Conservation (phyloP, 1,140 invertebrate species). For the Ruditapes philippinarum region DNA sequence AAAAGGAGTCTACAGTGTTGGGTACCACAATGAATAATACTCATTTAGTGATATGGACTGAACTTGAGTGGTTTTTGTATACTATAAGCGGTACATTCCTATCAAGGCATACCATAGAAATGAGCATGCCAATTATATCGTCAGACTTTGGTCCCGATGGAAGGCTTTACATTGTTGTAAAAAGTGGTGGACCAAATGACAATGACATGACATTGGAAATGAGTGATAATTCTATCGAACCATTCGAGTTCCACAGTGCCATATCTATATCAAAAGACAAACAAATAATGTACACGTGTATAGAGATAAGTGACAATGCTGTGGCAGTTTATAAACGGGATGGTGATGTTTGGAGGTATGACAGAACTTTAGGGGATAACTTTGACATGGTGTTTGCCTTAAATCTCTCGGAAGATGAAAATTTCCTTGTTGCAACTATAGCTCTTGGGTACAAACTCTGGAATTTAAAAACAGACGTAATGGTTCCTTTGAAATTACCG, state of each 20-base stretch:
- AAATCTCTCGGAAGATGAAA: slow-evolving; percentile 93
- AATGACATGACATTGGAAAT: slow-evolving; percentile 84
- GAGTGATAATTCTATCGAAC: slow-evolving; percentile 87
- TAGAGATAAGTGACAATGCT: slow-evolving; percentile 86
- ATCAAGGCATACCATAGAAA: slow-evolving; percentile 73
- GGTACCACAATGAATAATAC: slow-evolving; percentile 82
- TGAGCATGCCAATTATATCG: slow-evolving; percentile 80
- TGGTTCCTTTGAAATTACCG: slow-evolving; percentile 91
- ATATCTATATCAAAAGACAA: slow-evolving; percentile 87
- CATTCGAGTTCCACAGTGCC: slow-evolving; percentile 93
- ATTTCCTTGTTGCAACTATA: slow-evolving; percentile 93
- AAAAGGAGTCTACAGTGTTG: slow-evolving; percentile 74
- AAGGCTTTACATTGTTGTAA: slow-evolving; percentile 79
- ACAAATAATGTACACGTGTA: slow-evolving; percentile 84
- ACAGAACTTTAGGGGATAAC: slow-evolving; percentile 86
- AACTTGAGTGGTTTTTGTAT: slow-evolving; percentile 82
- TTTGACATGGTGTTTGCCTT: slow-evolving; percentile 91
- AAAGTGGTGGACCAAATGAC: slow-evolving; percentile 80
- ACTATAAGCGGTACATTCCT: slow-evolving; percentile 79
- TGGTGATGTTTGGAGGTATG: slow-evolving; percentile 85
- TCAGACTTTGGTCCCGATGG: slow-evolving; percentile 77
- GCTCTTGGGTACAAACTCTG: slow-evolving; percentile 91
- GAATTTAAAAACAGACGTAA: slow-evolving; percentile 88
- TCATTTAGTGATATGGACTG: slow-evolving; percentile 83
- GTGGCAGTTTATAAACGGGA: slow-evolving; percentile 83